These are phyloP conservation scores for Salvelinus namaycush DNA, from an alignment of 2,113 vertebrate genomes.

Conservation along the genomic window DNA sequence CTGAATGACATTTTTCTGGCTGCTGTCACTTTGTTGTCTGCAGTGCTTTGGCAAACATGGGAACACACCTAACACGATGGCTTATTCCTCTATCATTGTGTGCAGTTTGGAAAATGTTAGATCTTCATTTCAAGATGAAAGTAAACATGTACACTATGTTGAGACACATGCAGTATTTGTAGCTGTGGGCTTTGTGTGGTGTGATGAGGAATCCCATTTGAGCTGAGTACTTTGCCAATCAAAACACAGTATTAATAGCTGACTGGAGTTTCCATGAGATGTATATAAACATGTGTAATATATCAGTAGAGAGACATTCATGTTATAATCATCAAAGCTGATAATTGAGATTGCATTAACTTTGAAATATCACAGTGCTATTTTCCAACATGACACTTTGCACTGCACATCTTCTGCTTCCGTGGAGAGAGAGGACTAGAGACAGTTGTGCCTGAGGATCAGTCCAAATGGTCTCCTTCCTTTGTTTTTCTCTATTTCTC, in stretches of 20 bases:
- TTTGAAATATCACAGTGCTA: conserved; percentile 42
- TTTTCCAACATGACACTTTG: conserved; percentile 53
- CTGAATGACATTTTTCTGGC: conserved; percentile 22
- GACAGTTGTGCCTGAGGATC: conserved; percentile 45
- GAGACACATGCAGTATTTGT: conserved; percentile 42
- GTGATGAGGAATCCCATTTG: conserved; percentile 33
- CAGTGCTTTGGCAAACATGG: neutral
- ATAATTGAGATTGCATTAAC: conserved; percentile 66
- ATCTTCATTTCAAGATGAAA: conserved; percentile 24
- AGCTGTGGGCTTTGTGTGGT: conserved; percentile 48
- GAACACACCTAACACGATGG: conserved; percentile 16
- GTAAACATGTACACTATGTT: conserved; percentile 31
- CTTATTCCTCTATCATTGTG: conserved; percentile 45
- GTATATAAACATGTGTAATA: conserved; percentile 50
- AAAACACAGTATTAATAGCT: conserved; percentile 67
- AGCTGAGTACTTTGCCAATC: conserved; percentile 57
- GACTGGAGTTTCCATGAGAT: conserved; percentile 45
- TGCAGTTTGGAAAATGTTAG: conserved; percentile 51
- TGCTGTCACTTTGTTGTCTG: neutral
- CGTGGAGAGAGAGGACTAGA: conserved; percentile 48
- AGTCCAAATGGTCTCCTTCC: conserved; percentile 60
- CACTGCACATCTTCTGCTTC: conserved; percentile 49
- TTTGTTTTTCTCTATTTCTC: conserved; percentile 26
- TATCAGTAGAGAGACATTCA: conserved; percentile 48
- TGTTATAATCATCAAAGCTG: conserved; percentile 56